Conservation (phyloP, 2,888 invertebrate species). For the Eilema caniola region DNA sequence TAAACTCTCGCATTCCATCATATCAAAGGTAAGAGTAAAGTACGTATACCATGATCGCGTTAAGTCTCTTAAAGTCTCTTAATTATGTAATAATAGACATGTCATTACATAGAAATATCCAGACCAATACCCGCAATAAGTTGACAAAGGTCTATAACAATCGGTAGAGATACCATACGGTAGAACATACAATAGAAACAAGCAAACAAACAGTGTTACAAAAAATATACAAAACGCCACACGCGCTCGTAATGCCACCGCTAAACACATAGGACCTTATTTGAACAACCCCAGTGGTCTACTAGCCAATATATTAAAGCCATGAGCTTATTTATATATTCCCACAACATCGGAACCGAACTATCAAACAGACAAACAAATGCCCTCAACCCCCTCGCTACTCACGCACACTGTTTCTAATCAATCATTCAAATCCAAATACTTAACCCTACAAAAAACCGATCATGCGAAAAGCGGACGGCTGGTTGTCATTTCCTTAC, state of each 20-base stretch:
- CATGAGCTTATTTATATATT: not conserved
- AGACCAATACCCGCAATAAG: not conserved
- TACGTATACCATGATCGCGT: too few species aligned
- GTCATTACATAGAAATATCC: too few species aligned
- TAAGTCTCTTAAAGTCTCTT: too few species aligned
- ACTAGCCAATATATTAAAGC: not conserved
- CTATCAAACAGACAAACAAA: constrained; percentile 17
- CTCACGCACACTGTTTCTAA: constrained; percentile 31
- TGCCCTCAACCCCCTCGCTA: constrained; percentile 29
- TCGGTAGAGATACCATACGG: not conserved
- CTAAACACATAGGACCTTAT: not conserved
- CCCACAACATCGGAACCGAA: not conserved
- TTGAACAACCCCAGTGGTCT: not conserved
- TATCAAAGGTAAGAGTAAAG: too few species aligned
- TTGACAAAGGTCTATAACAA: not conserved
- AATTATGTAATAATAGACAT: not conserved
- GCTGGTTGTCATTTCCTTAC: constrained; percentile 72
- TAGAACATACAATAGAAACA: not conserved
- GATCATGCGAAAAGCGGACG: constrained; percentile 80
- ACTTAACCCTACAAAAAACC: constrained; percentile 73
- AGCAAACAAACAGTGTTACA: not conserved
- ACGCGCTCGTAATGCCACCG: not conserved
- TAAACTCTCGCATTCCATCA: too few species aligned
- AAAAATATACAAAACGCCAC: not conserved
- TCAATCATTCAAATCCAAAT: constrained; percentile 54